Base-by-base conservation (phyloP, 1,140 invertebrate genomes). In the Drosophila bifasciata region DNA sequence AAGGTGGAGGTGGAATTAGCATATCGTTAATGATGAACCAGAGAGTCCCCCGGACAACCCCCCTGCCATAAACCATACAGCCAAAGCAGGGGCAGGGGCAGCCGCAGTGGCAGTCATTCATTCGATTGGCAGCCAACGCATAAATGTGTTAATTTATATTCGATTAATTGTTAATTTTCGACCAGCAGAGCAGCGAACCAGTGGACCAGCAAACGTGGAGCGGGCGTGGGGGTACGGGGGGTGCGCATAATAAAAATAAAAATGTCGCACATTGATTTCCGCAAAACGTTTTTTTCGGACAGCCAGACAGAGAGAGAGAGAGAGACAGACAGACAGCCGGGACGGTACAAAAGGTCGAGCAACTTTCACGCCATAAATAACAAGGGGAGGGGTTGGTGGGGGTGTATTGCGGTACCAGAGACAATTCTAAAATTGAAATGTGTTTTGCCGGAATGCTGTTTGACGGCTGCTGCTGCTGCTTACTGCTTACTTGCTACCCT, bases 151-250 rank as follows among this genome's bases (percentile, higher is more conserved):
- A 76, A 84, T 85, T 84, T 84, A 85, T 76, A 46, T 64, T 58
- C 71, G 76, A 80, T 84, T 84, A 84, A 85, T 85, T 85, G 76
- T 64, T 73, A 76, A 84, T 79, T 84, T 85, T 40, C 11, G 32
- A 36, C 11, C 28, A 28, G 28, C 28, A 8, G 7, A 28, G 8
- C 28, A 32, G 28, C 28, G 3, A 58, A 63, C 28, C 13, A 36
- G 44, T 16, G 15, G 25, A 19, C 32, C 17, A 50, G 19, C n/a
- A n/a, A n/a, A n/a, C n/a, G n/a, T n/a, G n/a, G n/a, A n/a, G n/a
- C n/a, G n/a, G n/a, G n/a, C n/a, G n/a, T n/a, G n/a, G n/a, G n/a
- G n/a, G n/a, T n/a, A n/a, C n/a, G n/a, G n/a, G 28, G 28, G 3
- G 11, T n/a, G n/a, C n/a, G 36, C 40, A 6, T 32, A 61, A 40